Base-by-base conservation (phyloP, 2,888 invertebrate species). In the Eristalis intricaria region DNA sequence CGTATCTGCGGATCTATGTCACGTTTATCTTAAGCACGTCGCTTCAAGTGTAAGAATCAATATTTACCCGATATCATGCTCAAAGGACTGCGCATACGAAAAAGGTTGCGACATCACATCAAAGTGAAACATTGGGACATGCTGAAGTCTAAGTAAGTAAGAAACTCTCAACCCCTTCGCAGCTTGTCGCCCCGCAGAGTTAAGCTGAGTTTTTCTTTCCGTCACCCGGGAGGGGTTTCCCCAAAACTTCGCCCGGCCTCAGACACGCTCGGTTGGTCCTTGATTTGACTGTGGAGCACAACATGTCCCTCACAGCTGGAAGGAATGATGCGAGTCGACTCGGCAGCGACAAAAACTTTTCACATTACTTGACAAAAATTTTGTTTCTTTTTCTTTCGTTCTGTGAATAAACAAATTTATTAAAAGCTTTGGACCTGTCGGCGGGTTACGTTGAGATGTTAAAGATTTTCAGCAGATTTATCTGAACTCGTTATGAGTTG, bases 31-130 rank as follows among this genome's bases (percentile, higher is more conserved):
- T 70, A 70, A 60, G 22, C 61, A 61, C 29, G 38, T 29, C 22
- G 60, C 61, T 40, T 60, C 71, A 71, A 61, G 61, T 61, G 71
- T 71, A 61, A 61, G 71, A 61, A 71, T 71, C 71, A 71, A 71
- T 71, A 71, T 71, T 71, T 71, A n/a, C 38, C 40, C 71, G 23
- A 61, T 61, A 71, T 40, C 26, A 32, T 26, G 26, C 58, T 26
- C 61, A 61, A 61, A 22, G 38, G 29, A 50, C 8, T 50, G 69
- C 32, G 58, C 15, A 60, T n/a, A 40, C 22, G 61, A 40, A 71
- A 26, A 19, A 61, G n/a, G 60, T 61, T 15, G 26, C 60, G 26
- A 71, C 71, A 71, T 71, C 60, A 71, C 71, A 71, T 71, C 60
- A 71, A 71, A 71, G 61, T 29, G 40, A 61, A 61, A 71, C 26